Evolutionary conservation across 2,888 invertebrate species (phyloP).

Genomic region (Neuroscelio doddi): DNA sequence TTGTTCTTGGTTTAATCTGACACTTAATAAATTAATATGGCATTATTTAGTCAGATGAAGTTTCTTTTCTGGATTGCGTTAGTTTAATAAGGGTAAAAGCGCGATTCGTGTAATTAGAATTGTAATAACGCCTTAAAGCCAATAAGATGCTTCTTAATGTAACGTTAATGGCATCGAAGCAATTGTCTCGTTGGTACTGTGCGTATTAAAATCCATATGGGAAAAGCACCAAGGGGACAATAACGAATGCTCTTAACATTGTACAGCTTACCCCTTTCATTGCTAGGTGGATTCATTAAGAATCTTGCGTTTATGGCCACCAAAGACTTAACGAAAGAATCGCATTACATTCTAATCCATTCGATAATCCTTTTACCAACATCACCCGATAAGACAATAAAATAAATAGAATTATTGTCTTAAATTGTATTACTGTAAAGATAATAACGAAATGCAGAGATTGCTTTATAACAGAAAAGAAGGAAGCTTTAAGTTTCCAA

Average conservation of each 20-base stretch:
- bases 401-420: too few species aligned
- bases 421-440: too few species aligned
- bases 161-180: slow-evolving; percentile 65
- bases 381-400: too few species aligned
- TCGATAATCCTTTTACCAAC: too few species aligned
- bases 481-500: slow-evolving; percentile 41
- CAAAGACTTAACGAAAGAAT: slow-evolving; percentile 16
- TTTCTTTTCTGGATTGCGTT: slow-evolving; percentile 54
- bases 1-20: too few species aligned
- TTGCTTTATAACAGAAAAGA: slow-evolving; percentile 45
- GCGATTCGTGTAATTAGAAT: slow-evolving; percentile 64
- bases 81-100: slow-evolving; percentile 66
- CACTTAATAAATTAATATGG: too few species aligned
- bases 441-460: too few species aligned
- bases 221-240: slow-evolving; percentile 14
- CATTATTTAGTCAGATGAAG: slow-evolving; percentile 35
- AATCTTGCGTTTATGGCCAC: slow-evolving; percentile 4
- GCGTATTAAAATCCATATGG: slow-evolving; percentile 58
- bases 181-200: slow-evolving; percentile 61
- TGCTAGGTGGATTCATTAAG: slow-evolving; percentile 22
- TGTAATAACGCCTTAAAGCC: slow-evolving; percentile 68
- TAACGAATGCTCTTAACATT: slow-evolving; percentile 15
- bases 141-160: slow-evolving; percentile 71
- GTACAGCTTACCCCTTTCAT: slow-evolving; percentile 6
- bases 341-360: slow-evolving; percentile 16